Conservation (phyloP, 2,113 vertebrate species). For the Corythoichthys intestinalis region DNA sequence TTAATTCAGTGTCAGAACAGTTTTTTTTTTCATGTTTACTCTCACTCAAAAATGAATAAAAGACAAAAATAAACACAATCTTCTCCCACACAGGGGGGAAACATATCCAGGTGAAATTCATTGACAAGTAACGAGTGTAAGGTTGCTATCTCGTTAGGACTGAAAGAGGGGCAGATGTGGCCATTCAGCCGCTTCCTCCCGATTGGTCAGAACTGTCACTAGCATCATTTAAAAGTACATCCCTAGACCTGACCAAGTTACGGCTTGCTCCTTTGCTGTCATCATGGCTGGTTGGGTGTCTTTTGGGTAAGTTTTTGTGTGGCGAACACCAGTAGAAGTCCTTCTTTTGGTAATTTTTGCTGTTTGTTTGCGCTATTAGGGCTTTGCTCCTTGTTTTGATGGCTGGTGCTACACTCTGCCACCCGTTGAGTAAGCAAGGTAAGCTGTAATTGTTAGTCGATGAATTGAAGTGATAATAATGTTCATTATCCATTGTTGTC, state of each 20-base stretch:
- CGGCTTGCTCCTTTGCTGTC: neutral
- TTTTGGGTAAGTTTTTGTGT: constrained; percentile 7
- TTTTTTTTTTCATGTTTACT: neutral
- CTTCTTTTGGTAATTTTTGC: neutral
- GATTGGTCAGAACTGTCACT: constrained; percentile 26
- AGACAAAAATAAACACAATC: too few relatives aligned
- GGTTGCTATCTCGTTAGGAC: neutral
- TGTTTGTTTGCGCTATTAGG: neutral
- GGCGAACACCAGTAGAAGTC: neutral
- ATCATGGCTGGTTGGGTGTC: constrained; percentile 13
- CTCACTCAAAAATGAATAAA: too few relatives aligned
- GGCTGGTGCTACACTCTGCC: constrained; percentile 2
- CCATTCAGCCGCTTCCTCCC: neutral
- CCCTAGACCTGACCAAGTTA: neutral
- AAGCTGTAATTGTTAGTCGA: neutral
- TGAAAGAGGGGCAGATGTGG: constrained; percentile 13
- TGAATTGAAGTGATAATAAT: too few relatives aligned
- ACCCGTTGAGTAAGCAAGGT: constrained; percentile 12
- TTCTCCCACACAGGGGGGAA: neutral
- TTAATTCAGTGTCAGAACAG: too few relatives aligned
- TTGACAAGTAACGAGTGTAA: neutral
- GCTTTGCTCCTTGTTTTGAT: constrained; percentile 26
- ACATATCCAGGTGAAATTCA: neutral
- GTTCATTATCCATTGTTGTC: too few relatives aligned
- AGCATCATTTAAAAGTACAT: neutral